Evolutionary conservation across 2,888 invertebrate genomes (phyloP).

Genomic region (Tetranychus piercei): DNA sequence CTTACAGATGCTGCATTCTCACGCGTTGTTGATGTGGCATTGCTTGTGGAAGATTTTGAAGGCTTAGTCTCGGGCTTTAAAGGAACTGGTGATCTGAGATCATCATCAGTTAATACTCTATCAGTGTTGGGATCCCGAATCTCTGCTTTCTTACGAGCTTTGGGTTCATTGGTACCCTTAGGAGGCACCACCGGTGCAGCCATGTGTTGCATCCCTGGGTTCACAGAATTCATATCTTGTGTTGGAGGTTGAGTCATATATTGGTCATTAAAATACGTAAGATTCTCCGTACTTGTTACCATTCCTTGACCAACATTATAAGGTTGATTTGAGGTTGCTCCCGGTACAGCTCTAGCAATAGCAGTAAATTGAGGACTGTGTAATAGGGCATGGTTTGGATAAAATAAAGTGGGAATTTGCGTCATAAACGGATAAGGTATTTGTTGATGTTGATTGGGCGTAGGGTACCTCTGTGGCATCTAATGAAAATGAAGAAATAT

Average conservation of each 20-base stretch:
- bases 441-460: background rate
- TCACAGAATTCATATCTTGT: background rate
- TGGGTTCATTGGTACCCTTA: background rate
- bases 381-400: background rate
- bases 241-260: background rate
- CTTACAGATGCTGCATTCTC: background rate
- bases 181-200: background rate
- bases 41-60: background rate
- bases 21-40: conserved; percentile 1
- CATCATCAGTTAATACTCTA: background rate
- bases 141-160: background rate
- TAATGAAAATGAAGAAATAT: background rate
- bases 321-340: background rate
- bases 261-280: background rate
- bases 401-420: background rate
- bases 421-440: background rate
- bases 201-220: background rate
- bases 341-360: background rate
- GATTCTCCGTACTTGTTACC: background rate
- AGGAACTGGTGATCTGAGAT: background rate
- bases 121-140: background rate
- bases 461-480: background rate
- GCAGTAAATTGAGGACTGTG: background rate
- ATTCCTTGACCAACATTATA: background rate
- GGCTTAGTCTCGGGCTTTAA: background rate